Evolutionary conservation across 1,140 invertebrate species (phyloP), one percentile per base, ranked within the genome.

Genomic region (Contarinia nasturtii): DNA sequence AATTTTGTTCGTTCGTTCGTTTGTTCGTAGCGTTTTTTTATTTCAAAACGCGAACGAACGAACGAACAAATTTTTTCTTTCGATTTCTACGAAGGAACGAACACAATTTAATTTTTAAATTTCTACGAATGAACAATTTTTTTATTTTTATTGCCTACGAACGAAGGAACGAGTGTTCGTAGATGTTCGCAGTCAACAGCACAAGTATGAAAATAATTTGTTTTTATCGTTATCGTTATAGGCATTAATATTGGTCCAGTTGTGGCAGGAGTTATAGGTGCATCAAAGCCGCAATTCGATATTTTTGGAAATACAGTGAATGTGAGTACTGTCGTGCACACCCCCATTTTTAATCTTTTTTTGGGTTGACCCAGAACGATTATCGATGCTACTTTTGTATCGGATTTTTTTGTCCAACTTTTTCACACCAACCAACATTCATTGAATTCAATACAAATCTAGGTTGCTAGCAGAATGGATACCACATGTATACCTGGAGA

Each of bases 271-370:
- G 91, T 95, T 0, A 93, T 95, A 51, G 91, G 90, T 15, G 88
- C 88, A 1, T 70, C 86, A 41, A 94, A 94, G 64, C 91, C 91
- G 12, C 90, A 94, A 57, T 95, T 93, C 63, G 90, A 94, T 60
- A 93, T 94, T 55, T 94, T 89, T 89, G 90, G 90, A 1, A 94
- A 94, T 64, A 91, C 89, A 11, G 90, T 95, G 3, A 63, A 64
- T 47, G 61, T 27, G 10, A 27, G 27, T 27, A n/a, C n/a, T n/a
- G n/a, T n/a, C n/a, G n/a, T 27, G 10, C 10, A 27, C 27, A 27
- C 27, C 27, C n/a, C n/a, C n/a, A n/a, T n/a, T n/a, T n/a, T 18
- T 2, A 41, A 41, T 18, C 8, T 36, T 14, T 10, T 10, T 10
- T 36, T 14, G 8, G 34, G 8, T 10, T 36, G 8, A 36, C 8